A percentile compares a stretch with the other conserved stretches of the same genome.
phyloP scores from a whole-genome alignment of 2,797 vertebrate species.

The Xenops minutus region DNA sequence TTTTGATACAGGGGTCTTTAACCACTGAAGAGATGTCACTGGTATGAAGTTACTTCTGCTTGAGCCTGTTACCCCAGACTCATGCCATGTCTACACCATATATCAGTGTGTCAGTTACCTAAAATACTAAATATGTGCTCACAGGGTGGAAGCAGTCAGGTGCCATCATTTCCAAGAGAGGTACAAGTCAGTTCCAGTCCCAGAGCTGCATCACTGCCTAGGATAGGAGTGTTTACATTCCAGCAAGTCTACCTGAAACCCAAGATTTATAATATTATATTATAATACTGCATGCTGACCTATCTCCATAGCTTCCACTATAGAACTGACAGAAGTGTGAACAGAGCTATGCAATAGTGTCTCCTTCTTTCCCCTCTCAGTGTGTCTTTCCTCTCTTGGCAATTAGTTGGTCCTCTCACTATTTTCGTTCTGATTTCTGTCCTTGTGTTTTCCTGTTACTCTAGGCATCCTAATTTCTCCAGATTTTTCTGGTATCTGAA shows the following conservation, averaged over 20 bases:
- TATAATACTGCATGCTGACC: background rate
- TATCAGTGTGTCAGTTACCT: background rate
- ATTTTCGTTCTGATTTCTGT: background rate
- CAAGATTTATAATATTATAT: background rate
- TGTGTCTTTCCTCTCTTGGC: background rate
- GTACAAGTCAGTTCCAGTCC: background rate
- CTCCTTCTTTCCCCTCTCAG: background rate
- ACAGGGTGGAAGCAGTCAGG: background rate
- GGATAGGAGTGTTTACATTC: background rate
- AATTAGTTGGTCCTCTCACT: background rate
- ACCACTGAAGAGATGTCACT: background rate
- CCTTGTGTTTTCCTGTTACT: background rate
- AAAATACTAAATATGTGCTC: background rate
- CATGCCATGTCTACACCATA: background rate
- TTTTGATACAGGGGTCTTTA: background rate
- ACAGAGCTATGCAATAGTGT: background rate
- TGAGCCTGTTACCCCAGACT: background rate
- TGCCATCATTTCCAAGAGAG: background rate
- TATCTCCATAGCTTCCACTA: background rate
- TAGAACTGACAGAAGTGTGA: background rate
- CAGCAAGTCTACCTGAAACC: background rate
- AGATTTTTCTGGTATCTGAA: background rate
- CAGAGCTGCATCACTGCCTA: background rate
- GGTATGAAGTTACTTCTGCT: background rate
- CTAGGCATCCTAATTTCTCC: background rate